Evolutionary conservation across 2,113 vertebrate species (phyloP), one percentile per base, ranked within the genome.

Genomic region (Dinomys branickii): DNA sequence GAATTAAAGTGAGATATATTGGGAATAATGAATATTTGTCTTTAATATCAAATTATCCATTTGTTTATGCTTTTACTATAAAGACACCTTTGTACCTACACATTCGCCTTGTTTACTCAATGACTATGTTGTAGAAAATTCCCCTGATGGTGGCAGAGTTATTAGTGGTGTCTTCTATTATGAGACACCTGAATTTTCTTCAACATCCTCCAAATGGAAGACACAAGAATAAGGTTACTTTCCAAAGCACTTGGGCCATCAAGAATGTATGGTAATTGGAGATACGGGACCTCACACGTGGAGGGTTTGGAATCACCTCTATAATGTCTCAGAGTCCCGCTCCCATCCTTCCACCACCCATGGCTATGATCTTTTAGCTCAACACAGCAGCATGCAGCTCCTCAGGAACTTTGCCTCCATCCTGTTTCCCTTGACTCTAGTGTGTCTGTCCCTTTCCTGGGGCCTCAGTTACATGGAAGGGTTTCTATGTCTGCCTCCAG

Each of bases 151-250:
- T 69, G 26, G 52, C 26, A 67, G 80, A 86, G 73, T 82, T 56
- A 38, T 6, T n/a, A 44, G 28, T 44, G 56, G 24, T 33, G 44
- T 77, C 63, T 96, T 90, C n/a, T 63, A 22, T 91, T 94, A 84
- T 67, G 56, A 80, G 92, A 69, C 30, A 82, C 38, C 30, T 71
- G 22, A 78, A 85, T 28, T 94, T 87, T 73, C 54, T 33, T 91
- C 75, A 47, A 73, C 71, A 56, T 84, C 13, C 17, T 69, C 69
- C 77, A 86, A 71, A 81, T 28, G 84, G 50, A 90, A 94, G 92
- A 77, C 61, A 54, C 22, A 93, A 84, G 44, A 84, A 4, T 54
- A 41, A 95, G 63, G 94, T 87, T 84, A 85, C 63, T 95, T 87
- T 65, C 69, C 92, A 77, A 95, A 82, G 69, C 28, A 83, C 77